Conservation (phyloP, 2,113 vertebrate genomes). For the Bufo bufo region DNA sequence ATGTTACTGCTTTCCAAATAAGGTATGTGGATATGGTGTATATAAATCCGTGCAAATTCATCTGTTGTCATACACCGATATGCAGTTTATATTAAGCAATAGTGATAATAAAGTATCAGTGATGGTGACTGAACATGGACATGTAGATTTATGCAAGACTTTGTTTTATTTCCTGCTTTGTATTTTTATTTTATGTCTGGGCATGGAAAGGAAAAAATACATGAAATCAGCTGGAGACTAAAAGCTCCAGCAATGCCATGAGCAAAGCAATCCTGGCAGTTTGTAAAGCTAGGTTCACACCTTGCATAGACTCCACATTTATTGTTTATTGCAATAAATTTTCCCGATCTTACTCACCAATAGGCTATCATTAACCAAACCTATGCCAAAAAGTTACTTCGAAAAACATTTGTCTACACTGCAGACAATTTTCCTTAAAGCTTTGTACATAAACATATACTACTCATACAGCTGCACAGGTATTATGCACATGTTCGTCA, state of each 20-base stretch:
- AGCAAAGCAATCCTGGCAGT: too few relatives aligned
- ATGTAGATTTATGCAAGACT: neutral
- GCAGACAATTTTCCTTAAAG: too few relatives aligned
- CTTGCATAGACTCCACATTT: too few relatives aligned
- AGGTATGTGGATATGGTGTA: constrained; percentile 75
- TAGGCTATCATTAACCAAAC: too few relatives aligned
- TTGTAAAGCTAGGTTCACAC: too few relatives aligned
- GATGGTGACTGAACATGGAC: neutral
- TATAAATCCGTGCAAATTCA: neutral
- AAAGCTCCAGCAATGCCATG: too few relatives aligned
- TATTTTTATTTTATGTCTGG: neutral
- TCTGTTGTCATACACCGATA: neutral
- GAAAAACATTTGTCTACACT: too few relatives aligned
- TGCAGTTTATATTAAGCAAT: neutral
- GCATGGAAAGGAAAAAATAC: neutral
- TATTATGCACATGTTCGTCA: too few relatives aligned
- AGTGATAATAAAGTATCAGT: neutral
- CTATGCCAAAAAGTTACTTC: neutral
- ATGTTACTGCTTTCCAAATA: constrained; percentile 83
- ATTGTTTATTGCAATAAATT: too few relatives aligned
- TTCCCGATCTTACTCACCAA: too few relatives aligned
- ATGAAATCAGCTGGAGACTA: neutral
- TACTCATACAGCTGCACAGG: too few relatives aligned
- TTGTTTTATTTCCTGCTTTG: neutral
- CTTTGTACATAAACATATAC: too few relatives aligned